Base-by-base conservation (phyloP, 2,888 invertebrate species). In the Apoderus coryli region DNA sequence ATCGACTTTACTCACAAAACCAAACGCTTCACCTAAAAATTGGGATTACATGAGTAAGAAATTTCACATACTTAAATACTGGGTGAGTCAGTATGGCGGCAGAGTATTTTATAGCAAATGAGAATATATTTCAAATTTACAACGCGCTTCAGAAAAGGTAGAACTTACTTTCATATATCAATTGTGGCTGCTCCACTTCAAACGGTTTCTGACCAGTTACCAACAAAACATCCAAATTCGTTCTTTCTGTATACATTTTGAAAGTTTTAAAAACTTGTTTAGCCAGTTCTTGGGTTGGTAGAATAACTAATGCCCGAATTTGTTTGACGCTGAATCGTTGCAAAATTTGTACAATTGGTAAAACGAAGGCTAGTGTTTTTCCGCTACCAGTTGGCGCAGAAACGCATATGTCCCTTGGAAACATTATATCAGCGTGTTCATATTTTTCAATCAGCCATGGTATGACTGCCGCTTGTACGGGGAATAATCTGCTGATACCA, bases 361-460 rank as follows among this genome's bases (percentile, higher is more conserved):
- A 59, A 27, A 85, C 88, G 69, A 86, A 96, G 3, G 92, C 79
- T 34, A 96, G 59, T 2, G 96, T 96, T 64, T 96, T 96, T 11
- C 96, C 96, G 63, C 92, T 93, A 10, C 93, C 95, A 2, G 96
- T 96, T 1, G 96, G 93, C 10, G 95, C 92, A 23, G 90, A 92
- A 14, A 98, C 86, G 60, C 96, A 96, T 29, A 93, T 65, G 56
- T 98, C 96, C 42, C 78, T 69, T 0, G 88, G 81, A 60, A 82
- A 73, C 44, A 77, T 64, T 14, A 67, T 61, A 46, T 61, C 51
- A 33, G 72, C 64, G 41, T 70, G 60, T 38, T 62, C 53, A 41
- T 74, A 65, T 37, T 70, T 69, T 44, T 71, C 57, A 16, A 85
- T 52, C 28, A 89, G 61, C 67, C 77, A 84, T 3, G 81, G 79